Percentiles rank a stretch among this genome's conserved stretches.
Conservation (phyloP, 2,113 vertebrate genomes). For the Psammodynastes pulverulentus region DNA sequence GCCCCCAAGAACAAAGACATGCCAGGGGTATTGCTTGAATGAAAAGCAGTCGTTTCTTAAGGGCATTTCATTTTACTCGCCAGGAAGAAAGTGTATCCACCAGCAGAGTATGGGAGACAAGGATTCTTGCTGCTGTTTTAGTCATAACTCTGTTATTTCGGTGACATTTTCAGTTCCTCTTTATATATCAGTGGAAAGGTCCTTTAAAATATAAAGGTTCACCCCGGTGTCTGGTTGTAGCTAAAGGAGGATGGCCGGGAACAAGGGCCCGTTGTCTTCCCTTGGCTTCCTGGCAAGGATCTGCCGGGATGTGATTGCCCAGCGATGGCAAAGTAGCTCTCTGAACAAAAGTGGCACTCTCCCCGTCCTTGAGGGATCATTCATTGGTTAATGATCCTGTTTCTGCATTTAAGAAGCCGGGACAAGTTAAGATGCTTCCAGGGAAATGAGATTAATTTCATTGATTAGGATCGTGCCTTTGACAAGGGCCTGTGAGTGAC, state of each 20-base stretch:
- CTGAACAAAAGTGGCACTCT: neutral
- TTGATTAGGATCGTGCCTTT: neutral
- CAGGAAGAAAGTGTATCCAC: too few relatives aligned
- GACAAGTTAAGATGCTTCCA: neutral
- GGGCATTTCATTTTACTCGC: neutral
- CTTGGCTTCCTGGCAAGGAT: neutral
- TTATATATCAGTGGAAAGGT: neutral
- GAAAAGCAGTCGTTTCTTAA: neutral
- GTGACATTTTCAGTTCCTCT: neutral
- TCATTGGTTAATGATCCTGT: fast-evolving
- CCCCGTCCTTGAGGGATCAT: fast-evolving
- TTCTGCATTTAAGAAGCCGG: neutral
- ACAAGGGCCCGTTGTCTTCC: neutral
- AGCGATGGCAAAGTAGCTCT: too few relatives aligned
- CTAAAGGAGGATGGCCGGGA: neutral
- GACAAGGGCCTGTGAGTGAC: neutral
- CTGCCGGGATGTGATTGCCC: neutral
- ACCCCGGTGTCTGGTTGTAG: neutral
- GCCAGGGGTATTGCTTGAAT: neutral
- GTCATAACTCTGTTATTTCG: neutral
- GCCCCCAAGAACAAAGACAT: neutral
- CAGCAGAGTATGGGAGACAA: neutral
- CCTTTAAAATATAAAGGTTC: fast-evolving
- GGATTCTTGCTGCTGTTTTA: neutral
- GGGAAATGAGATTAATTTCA: neutral